Evolutionary conservation across 2,888 invertebrate species (phyloP).

Genomic region (Acanthosepion lycidas): DNA sequence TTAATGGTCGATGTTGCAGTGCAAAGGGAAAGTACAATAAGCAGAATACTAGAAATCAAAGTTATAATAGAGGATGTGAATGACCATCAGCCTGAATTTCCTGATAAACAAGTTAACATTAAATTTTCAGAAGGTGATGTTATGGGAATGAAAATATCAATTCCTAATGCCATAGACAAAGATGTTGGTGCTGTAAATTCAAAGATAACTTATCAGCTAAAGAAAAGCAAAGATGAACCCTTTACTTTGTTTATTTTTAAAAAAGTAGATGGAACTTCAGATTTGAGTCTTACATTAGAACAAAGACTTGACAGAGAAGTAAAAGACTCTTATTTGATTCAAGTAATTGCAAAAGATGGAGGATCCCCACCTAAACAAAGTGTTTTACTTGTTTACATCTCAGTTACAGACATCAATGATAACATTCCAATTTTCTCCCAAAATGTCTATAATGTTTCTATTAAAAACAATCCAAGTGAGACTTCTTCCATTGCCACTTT

Average conservation of each 20-base stretch:
- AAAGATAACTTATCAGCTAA: neutral
- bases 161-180: neutral
- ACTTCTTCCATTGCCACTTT: conserved; percentile 1
- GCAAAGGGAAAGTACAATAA: neutral
- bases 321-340: neutral
- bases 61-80: neutral
- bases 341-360: neutral
- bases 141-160: neutral
- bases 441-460: neutral
- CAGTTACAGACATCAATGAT: conserved; percentile 7
- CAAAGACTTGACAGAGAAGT: conserved; percentile 8
- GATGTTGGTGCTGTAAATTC: neutral
- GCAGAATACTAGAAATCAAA: neutral
- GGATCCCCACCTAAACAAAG: neutral
- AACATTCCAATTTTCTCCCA: neutral
- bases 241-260: neutral
- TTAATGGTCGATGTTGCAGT: neutral
- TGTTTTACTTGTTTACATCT: neutral
- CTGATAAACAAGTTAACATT: neutral
- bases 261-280: conserved; percentile 33
- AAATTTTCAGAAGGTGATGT: conserved; percentile 1
- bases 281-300: neutral
- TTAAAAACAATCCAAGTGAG: neutral
- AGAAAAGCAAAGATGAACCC: neutral
- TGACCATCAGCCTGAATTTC: neutral